Evolutionary conservation across 2,888 invertebrate species (phyloP).

Genomic region (Ophion slaviceki): DNA sequence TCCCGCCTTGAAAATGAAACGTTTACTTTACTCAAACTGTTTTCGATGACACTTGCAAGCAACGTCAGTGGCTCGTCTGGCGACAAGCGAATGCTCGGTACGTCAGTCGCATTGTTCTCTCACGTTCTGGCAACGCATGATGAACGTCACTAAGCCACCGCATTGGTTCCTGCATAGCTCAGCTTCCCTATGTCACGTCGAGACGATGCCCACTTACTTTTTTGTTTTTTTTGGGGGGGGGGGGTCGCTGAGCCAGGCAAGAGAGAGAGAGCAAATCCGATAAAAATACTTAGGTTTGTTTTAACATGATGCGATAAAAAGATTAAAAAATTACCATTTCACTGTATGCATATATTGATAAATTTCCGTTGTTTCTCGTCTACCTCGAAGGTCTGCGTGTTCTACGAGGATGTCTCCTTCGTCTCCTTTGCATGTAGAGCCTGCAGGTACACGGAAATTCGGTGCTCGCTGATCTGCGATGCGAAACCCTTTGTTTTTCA

Average conservation of each 20-base stretch:
- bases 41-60: no score
- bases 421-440: neutral
- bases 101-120: no score
- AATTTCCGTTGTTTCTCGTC: neutral
- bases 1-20: no score
- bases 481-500: constrained; percentile 40
- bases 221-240: neutral
- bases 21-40: no score
- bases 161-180: no score
- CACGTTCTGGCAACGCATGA: no score
- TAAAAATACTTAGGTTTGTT: neutral
- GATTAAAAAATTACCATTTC: neutral
- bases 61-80: no score
- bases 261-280: neutral
- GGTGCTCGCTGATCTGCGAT: constrained; percentile 27
- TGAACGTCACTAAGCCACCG: no score
- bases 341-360: neutral
- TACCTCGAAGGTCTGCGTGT: neutral
- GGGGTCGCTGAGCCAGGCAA: neutral
- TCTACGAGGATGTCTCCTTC: neutral
- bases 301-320: neutral
- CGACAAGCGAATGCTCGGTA: no score
- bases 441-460: neutral
- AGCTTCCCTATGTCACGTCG: no score
- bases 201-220: neutral